Conservation (phyloP, 2,797 vertebrate genomes). For the Steatocranus sp. region DNA sequence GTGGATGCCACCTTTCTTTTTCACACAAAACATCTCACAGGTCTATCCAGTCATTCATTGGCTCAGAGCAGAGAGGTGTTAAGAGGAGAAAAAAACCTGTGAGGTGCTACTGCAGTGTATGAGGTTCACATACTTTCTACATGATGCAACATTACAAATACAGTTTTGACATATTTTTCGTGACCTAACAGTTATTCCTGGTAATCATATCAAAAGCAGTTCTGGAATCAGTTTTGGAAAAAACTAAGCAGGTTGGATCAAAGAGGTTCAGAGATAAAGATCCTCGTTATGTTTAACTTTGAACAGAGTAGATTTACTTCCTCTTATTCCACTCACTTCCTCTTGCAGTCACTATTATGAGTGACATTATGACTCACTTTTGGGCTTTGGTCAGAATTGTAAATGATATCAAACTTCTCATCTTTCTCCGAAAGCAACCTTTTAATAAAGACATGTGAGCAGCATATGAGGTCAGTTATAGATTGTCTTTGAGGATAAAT, state of each 20-base stretch:
- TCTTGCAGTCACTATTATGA: not conserved
- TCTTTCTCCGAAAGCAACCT: fast-evolving
- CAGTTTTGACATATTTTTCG: fast-evolving
- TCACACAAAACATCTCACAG: not conserved
- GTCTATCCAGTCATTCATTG: not conserved
- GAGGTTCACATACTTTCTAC: fast-evolving
- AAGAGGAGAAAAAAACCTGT: not conserved
- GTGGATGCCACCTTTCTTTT: not conserved
- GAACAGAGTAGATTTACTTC: fast-evolving
- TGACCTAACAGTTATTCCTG: not conserved
- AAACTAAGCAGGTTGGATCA: fast-evolving
- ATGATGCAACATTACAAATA: not conserved
- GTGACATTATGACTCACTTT: not conserved
- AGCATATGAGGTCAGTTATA: not conserved
- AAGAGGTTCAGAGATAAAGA: fast-evolving
- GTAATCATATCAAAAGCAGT: not conserved
- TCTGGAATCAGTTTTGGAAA: not conserved
- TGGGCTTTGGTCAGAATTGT: fast-evolving
- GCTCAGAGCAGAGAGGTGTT: not conserved
- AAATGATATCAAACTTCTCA: not conserved
- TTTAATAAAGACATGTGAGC: not conserved
- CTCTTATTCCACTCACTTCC: too few species aligned
- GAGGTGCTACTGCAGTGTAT: not conserved
- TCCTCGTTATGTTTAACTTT: not conserved
- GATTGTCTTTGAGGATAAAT: not conserved